phyloP scores from a whole-genome alignment of 2,113 vertebrate genomes.

The Gavialis gangeticus region DNA sequence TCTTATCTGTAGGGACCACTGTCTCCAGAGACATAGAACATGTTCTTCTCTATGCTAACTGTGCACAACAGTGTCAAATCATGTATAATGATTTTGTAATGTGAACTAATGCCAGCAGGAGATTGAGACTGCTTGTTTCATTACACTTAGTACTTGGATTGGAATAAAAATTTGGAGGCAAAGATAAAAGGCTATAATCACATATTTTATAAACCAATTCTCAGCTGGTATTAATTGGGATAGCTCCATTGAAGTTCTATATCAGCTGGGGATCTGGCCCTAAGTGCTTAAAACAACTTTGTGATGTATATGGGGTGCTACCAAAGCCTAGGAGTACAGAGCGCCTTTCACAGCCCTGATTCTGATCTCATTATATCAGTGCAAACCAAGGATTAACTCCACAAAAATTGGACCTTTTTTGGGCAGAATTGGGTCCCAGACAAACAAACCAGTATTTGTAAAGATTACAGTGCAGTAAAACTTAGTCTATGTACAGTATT shows the following conservation, averaged over 20 bases:
- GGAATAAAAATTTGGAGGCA: slow-evolving; percentile 77
- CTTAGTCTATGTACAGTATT: background rate
- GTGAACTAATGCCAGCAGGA: slow-evolving; percentile 82
- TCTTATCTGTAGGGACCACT: slow-evolving; percentile 77
- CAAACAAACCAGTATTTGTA: background rate
- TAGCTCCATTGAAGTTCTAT: background rate
- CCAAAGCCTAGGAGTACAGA: background rate
- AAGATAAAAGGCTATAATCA: slow-evolving; percentile 15
- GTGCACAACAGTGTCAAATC: slow-evolving; percentile 82
- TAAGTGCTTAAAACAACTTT: background rate
- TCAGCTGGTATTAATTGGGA: background rate
- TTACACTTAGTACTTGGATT: slow-evolving; percentile 75
- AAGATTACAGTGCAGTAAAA: background rate
- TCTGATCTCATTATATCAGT: background rate
- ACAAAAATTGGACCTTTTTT: background rate
- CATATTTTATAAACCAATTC: slow-evolving; percentile 24
- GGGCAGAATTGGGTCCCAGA: background rate
- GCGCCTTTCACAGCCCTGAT: background rate
- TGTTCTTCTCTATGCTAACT: slow-evolving; percentile 80
- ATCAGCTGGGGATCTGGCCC: background rate
- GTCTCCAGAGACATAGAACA: slow-evolving; percentile 78
- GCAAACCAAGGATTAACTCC: background rate
- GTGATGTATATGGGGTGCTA: background rate
- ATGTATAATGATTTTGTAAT: slow-evolving; percentile 85
- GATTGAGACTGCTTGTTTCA: slow-evolving; percentile 79